phyloP scores from a whole-genome alignment of 2,888 invertebrate species.

The Nephrotoma flavescens region DNA sequence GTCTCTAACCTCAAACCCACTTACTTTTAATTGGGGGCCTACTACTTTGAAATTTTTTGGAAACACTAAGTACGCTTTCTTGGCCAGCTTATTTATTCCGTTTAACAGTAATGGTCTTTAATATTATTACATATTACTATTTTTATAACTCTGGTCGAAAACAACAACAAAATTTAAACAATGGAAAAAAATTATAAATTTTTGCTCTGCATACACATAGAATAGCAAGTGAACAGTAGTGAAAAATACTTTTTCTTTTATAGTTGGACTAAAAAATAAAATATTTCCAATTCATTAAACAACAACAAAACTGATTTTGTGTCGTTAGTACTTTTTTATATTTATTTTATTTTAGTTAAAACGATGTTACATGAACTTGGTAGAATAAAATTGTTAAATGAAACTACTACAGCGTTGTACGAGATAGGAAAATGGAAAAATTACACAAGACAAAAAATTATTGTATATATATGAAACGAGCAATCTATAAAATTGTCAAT shows the following conservation, averaged over 20 bases:
- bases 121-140: neutral
- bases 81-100: too few relatives aligned
- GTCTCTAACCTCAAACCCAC: neutral
- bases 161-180: neutral
- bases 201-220: neutral
- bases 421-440: neutral
- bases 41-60: too few relatives aligned
- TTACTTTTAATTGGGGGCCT: neutral
- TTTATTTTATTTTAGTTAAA: neutral
- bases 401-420: neutral
- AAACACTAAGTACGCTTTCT: too few relatives aligned
- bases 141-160: neutral
- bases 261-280: neutral
- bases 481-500: neutral
- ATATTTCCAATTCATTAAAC: neutral
- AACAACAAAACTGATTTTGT: neutral
- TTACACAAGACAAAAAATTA: neutral
- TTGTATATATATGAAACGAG: neutral
- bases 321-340: neutral
- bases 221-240: neutral
- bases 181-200: neutral
- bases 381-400: neutral
- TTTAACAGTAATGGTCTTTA: neutral
- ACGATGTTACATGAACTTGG: neutral
- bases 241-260: neutral